Evolutionary conservation across 2,113 vertebrate species (phyloP).

Genomic region (Halcyon malimbica): DNA sequence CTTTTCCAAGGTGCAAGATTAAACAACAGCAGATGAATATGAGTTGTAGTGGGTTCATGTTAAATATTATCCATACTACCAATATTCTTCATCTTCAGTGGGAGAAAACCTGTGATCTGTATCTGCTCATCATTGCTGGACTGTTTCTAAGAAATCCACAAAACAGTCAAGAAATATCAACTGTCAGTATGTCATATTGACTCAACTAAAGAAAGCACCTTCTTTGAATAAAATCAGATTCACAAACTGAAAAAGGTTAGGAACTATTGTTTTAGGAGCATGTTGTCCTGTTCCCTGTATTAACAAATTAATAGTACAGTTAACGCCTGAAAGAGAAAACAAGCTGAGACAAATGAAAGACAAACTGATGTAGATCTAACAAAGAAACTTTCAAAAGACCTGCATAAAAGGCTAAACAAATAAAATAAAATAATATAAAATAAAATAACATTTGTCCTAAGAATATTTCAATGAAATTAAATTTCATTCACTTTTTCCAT

Average conservation of each 20-base stretch:
- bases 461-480: neutral
- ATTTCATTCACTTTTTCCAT: neutral
- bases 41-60: neutral
- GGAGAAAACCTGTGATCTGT: neutral
- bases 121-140: neutral
- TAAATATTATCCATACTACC: neutral
- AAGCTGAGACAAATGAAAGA: neutral
- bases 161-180: neutral
- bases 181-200: neutral
- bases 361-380: neutral
- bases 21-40: neutral
- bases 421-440: too few relatives aligned
- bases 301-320: neutral
- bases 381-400: neutral
- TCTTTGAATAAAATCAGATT: neutral
- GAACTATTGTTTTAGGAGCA: neutral
- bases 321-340: neutral
- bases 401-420: neutral
- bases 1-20: neutral
- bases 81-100: neutral
- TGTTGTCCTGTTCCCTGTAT: neutral
- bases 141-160: neutral
- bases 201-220: neutral
- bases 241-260: neutral
- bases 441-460: neutral